Conservation (phyloP, 2,797 vertebrate genomes). For the Octomys mimax region DNA sequence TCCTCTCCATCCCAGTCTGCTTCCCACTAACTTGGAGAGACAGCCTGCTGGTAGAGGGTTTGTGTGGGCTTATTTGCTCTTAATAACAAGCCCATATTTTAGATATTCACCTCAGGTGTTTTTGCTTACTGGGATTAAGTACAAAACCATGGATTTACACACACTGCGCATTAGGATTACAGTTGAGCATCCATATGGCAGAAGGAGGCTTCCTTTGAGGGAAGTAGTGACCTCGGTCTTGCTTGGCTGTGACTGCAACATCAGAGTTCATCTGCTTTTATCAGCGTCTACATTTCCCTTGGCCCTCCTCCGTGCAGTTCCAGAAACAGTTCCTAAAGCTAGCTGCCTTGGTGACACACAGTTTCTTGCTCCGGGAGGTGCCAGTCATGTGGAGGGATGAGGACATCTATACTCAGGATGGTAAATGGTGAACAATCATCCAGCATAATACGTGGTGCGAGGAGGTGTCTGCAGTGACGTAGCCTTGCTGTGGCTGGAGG, state of each 20-base stretch:
- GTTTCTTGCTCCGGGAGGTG: neutral
- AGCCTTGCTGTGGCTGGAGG: neutral
- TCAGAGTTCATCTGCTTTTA: accelerated
- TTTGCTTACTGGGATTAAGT: conserved; percentile 74
- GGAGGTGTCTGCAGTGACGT: accelerated
- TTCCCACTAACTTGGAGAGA: conserved; percentile 55
- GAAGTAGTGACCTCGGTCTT: neutral
- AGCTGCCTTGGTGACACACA: neutral
- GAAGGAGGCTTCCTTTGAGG: conserved; percentile 81
- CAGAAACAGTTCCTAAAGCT: neutral
- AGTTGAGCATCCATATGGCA: conserved; percentile 84
- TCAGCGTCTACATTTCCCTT: neutral
- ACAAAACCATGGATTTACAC: conserved; percentile 38
- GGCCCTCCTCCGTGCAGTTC: neutral
- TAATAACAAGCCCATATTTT: conserved; percentile 69
- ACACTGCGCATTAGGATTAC: conserved; percentile 80
- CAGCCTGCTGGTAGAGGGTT: neutral
- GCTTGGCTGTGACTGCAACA: too few relatives aligned
- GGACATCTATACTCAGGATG: neutral
- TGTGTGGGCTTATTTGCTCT: conserved; percentile 61
- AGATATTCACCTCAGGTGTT: conserved; percentile 58
- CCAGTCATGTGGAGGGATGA: neutral
- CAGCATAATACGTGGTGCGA: accelerated
- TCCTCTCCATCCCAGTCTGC: neutral
- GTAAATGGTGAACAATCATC: neutral